Conservation (phyloP, 1,140 invertebrate species). For the Himalopsyche phryganea region DNA sequence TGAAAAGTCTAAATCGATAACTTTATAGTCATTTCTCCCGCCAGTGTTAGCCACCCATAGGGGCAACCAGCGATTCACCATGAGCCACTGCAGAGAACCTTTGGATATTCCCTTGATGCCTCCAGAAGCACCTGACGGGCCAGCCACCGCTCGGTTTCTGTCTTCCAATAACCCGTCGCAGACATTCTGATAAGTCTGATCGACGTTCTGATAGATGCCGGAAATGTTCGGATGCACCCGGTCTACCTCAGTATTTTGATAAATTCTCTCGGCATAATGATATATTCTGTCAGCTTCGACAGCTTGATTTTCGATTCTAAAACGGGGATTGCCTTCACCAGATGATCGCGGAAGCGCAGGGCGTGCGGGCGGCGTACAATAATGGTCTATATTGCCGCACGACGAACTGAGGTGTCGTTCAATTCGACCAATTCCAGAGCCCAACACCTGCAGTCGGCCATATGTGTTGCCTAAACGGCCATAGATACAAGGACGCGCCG, state of each 20-base stretch:
- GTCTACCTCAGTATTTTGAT: background rate
- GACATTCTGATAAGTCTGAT: background rate
- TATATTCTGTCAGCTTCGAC: constrained; percentile 32
- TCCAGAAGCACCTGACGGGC: constrained; percentile 19
- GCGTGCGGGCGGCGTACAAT: constrained; percentile 34
- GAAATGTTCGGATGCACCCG: background rate
- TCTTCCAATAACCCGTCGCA: constrained; percentile 7
- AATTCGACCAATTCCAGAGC: constrained; percentile 56
- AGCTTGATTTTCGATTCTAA: constrained; percentile 29
- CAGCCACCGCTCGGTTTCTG: constrained; percentile 3
- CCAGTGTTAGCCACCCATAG: constrained; percentile 56
- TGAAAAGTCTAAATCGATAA: constrained; percentile 54
- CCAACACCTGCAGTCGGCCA: constrained; percentile 52
- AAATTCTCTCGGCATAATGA: constrained; percentile 16
- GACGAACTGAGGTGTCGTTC: constrained; percentile 56
- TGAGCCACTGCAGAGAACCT: constrained; percentile 55
- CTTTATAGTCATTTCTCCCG: constrained; percentile 50
- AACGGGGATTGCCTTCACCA: constrained; percentile 25
- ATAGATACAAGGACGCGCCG: constrained; percentile 39
- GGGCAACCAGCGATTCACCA: constrained; percentile 58
- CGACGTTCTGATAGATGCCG: constrained; percentile 2
- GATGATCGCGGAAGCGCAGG: background rate
- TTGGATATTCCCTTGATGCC: constrained; percentile 53
- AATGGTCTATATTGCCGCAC: constrained; percentile 57
- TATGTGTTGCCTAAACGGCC: constrained; percentile 49